Percentiles rank a stretch among this genome's conserved stretches.
phyloP scores from a whole-genome alignment of 1,140 invertebrate genomes.

The Capitella teleta region DNA sequence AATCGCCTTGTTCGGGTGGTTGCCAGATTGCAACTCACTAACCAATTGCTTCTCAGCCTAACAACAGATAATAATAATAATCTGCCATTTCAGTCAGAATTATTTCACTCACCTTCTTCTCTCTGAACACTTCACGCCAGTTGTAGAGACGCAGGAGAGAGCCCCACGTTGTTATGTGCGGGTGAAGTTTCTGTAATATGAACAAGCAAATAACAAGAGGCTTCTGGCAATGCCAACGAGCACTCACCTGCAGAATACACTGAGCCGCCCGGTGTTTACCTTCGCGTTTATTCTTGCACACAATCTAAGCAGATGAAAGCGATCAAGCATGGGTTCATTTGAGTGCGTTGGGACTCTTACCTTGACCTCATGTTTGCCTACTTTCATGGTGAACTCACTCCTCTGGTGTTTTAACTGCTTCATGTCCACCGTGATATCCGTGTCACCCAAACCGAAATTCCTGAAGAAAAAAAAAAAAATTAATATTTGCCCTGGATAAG shows the following conservation, averaged over 20 bases:
- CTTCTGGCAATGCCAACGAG: background rate
- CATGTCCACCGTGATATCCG: constrained; percentile 75
- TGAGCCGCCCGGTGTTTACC: constrained; percentile 95
- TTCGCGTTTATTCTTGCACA: constrained; percentile 88
- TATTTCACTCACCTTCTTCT: constrained; percentile 72
- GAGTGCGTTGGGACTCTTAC: constrained; percentile 19
- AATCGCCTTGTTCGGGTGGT: too few relatives aligned
- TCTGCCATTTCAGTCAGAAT: too few relatives aligned
- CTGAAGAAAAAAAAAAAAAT: constrained; percentile 30
- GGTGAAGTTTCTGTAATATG: constrained; percentile 57
- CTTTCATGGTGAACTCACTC: constrained; percentile 88
- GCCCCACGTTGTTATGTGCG: constrained; percentile 89
- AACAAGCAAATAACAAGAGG: background rate
- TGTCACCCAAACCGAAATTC: constrained; percentile 81
- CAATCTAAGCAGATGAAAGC: constrained; percentile 21
- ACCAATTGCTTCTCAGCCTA: too few relatives aligned
- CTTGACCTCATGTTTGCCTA: constrained; percentile 69
- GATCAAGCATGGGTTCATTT: background rate
- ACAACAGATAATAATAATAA: background rate
- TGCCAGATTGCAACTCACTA: too few relatives aligned
- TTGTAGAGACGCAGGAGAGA: constrained; percentile 84
- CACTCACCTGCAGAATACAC: constrained; percentile 65
- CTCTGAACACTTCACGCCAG: constrained; percentile 83
- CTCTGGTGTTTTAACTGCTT: constrained; percentile 81
- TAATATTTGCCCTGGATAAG: background rate